phyloP scores from a whole-genome alignment of 92 coral and sea anemone species.

The Epizoanthus rinbou region DNA sequence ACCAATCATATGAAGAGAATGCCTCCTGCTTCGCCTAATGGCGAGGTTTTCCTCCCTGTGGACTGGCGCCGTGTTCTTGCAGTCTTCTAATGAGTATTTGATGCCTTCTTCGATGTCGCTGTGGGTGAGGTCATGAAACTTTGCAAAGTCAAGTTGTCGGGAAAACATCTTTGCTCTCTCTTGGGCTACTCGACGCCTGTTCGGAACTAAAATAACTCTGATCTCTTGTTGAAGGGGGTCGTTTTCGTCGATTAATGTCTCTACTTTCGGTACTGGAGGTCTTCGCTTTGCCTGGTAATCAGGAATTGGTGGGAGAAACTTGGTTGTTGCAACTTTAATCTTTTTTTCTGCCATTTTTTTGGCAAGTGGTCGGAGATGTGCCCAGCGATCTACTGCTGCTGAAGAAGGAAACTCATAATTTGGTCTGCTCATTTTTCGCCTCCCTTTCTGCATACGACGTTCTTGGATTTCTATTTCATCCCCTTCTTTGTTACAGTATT shows the following conservation, averaged over 20 bases:
- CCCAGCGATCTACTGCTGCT: slow-evolving; percentile 8
- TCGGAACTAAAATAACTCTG: slow-evolving; percentile 58
- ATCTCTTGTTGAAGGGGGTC: slow-evolving; percentile 39
- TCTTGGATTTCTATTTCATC: background rate
- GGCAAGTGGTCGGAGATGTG: slow-evolving; percentile 22
- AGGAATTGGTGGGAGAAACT: slow-evolving; percentile 78
- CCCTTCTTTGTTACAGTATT: background rate
- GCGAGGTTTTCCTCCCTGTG: slow-evolving; percentile 31
- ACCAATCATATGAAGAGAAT: slow-evolving; percentile 63
- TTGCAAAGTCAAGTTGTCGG: slow-evolving; percentile 70
- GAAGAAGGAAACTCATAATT: slow-evolving; percentile 7
- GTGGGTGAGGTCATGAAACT: slow-evolving; percentile 58
- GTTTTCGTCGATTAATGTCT: slow-evolving; percentile 34
- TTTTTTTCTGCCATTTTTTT: slow-evolving; percentile 11
- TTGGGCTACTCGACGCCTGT: slow-evolving; percentile 61
- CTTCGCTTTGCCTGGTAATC: slow-evolving; percentile 65
- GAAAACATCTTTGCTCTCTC: slow-evolving; percentile 53
- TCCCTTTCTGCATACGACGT: background rate
- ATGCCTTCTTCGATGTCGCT: slow-evolving; percentile 50
- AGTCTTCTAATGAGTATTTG: slow-evolving; percentile 44
- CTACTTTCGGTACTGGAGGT: slow-evolving; percentile 44
- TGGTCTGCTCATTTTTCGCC: background rate
- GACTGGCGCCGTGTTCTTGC: background rate
- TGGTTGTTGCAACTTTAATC: slow-evolving; percentile 37
- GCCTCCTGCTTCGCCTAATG: slow-evolving; percentile 12